Base-by-base conservation (phyloP, 2,888 invertebrate species). In the Caenorhabditis uteleia region DNA sequence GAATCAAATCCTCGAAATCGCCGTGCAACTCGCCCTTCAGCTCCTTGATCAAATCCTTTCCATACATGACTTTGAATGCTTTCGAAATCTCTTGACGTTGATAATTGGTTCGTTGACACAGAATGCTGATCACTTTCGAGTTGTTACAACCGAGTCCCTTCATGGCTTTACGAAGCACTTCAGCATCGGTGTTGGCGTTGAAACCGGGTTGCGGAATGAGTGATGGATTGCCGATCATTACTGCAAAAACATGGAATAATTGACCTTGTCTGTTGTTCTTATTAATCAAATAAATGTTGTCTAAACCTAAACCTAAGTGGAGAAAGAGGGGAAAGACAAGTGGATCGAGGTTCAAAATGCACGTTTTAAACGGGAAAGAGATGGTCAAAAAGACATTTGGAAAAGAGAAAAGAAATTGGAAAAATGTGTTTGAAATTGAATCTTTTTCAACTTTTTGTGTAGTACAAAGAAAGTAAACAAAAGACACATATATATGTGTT, bases 11-110 rank as follows among this genome's bases (percentile, higher is more conserved):
- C 43, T 80, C 81, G 38, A 83, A 80, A 57, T 83, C 77, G 29
- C 83, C 83, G 42, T 70, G 70, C 27, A 83, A 68, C 48, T 83
- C 83, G n/a, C 71, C 66, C 26, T 74, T 77, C 48, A 83, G 57
- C 6, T 83, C 82, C 39, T 57, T 69, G 55, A 68, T 71, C 44
- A 82, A 62, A 48, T 82, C 91, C 87, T 91, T 91, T 84, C 93
- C 93, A 85, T 90, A 93, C 80, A 91, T 74, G 20, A 70, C 68
- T 86, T 93, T 93, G 87, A 90, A 93, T 8, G 75, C 74, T 8
- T 57, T 87, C 21, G 89, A 88, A 77, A 93, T 91, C 81, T 91
- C 89, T 74, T 91, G 88, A 57, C 95, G 88, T 85, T 97, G 94
- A 27, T 88, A 88, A 82, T 93, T 93, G 70, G 89, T 89, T 46